A percentile compares a stretch with the other conserved stretches of the same genome.
Evolutionary conservation across 2,888 invertebrate genomes (phyloP).

Genomic region (Mayetiola destructor): DNA sequence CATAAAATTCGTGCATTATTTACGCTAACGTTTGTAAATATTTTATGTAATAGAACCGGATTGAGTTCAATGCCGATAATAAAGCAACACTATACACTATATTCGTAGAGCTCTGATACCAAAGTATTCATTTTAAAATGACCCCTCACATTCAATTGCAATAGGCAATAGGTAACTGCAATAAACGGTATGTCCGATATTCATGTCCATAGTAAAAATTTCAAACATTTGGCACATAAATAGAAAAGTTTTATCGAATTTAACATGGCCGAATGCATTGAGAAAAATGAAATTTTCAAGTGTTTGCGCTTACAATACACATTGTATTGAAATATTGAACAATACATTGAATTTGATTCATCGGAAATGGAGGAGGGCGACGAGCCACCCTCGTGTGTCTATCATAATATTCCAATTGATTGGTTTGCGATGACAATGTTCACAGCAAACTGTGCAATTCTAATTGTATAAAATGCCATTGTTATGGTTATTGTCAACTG

Average conservation of each 20-base stretch:
- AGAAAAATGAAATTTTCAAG: conserved; percentile 9
- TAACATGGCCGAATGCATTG: too few species aligned
- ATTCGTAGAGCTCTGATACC: too few species aligned
- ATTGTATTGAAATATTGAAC: background rate
- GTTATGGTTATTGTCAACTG: conserved; percentile 11
- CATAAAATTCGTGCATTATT: conserved; percentile 2
- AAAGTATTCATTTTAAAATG: conserved; percentile 1
- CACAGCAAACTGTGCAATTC: background rate
- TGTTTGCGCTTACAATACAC: background rate
- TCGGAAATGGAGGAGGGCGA: background rate
- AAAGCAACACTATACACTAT: too few species aligned
- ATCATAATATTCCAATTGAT: background rate
- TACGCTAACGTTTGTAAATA: conserved; percentile 11
- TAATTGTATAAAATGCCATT: conserved; percentile 8
- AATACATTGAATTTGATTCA: background rate
- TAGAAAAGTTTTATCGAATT: too few species aligned
- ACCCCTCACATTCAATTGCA: too few species aligned
- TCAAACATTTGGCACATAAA: conserved; percentile 1
- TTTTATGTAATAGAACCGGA: conserved; percentile 9
- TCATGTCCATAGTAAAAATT: conserved; percentile 10
- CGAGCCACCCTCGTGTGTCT: background rate
- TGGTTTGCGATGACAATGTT: too few species aligned
- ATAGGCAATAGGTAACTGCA: background rate
- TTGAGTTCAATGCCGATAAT: background rate
- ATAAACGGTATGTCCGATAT: conserved; percentile 7